Evolutionary conservation across 2,888 invertebrate species (phyloP), one percentile per base, ranked within the genome.

Genomic region (Chymomyza caudatula): DNA sequence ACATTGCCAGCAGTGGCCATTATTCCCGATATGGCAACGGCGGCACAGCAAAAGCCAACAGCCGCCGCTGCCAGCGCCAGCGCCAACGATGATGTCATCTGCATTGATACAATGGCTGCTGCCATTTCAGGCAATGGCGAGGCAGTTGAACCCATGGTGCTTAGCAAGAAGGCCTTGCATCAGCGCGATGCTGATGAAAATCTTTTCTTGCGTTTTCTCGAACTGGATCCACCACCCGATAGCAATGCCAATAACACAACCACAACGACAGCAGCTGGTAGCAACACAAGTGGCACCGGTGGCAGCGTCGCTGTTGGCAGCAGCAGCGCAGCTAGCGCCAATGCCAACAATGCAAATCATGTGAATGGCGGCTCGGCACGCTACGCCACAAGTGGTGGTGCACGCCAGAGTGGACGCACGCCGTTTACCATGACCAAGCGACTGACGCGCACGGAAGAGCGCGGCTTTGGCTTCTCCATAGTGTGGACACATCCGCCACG

Each of bases 401-500:
- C 79, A 0, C 81, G 78, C 52, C 78, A 77, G 3, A 92, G 93
- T 70, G 96, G 96, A 8, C 92, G 96, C 64, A 96, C 96, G 1
- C 96, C 96, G 0, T 96, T 96, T 87, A 96, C 96, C 15, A 93
- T 94, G 67, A 95, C 96, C 52, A 94, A 95, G 87, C 89, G 90
- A 65, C 89, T 94, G 72, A 89, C 89, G 6, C 87, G 92, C 2
- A 92, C 92, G 1, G 89, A 91, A 6, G 91, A 91, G 23, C 92
- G 92, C n/a, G 95, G 95, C 22, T 95, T 94, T 79, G 96, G 96
- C 15, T 96, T 96, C 90, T 96, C 96, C 4, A 94, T 96, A 60
- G 96, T 96, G 0, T 96, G 96, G 96, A 96, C 96, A 4, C 94
- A 95, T 85, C 96, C 96, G 0, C 96, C 96, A 3, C 92, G 96